Evolutionary conservation across 2,888 invertebrate species (phyloP), one percentile per base, ranked within the genome.

Genomic region (Eilema griseolum): DNA sequence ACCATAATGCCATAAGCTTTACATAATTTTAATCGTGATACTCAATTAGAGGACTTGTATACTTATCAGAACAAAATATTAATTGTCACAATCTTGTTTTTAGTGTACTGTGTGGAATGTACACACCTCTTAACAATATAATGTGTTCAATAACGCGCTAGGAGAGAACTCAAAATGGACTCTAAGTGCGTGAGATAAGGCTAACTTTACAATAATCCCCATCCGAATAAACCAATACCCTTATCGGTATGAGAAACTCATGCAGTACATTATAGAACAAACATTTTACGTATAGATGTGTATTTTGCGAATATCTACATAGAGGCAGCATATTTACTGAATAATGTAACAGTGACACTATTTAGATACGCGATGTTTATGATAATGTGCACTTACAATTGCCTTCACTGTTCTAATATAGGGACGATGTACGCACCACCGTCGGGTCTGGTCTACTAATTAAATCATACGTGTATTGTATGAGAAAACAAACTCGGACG

Each of bases 251-350:
- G 24, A 57, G 12, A 52, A 57, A 57, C 23, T 37, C 66, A 70
- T 87, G 84, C 90, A 88, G 89, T 90, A 91, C 91, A 90, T 86
- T 83, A 85, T 81, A 76, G 76, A 86, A 83, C 83, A 79, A 83
- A 82, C 79, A 79, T 83, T 86, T 87, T 86, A 88, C 83, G 85
- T 89, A 92, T 91, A 93, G 89, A 92, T 87, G 86, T 90, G 85
- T 93, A 94, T 94, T 94, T 94, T 94, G 92, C 92, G 92, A 94
- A 89, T 89, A 91, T 93, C 92, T 94, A 93, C 92, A 93, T 93
- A 94, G 92, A 93, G 91, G 91, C 92, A 91, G 91, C 90, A 88
- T 93, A 93, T 93, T 93, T 92, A 93, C 92, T 86, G 88, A 87
- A 85, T 88, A 83, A 86, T 85, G 77, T 84, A 82, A 85, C 85